These are phyloP conservation scores for Ypsolopha sequella DNA, from an alignment of 2,888 invertebrate species.

Conservation along the genomic window DNA sequence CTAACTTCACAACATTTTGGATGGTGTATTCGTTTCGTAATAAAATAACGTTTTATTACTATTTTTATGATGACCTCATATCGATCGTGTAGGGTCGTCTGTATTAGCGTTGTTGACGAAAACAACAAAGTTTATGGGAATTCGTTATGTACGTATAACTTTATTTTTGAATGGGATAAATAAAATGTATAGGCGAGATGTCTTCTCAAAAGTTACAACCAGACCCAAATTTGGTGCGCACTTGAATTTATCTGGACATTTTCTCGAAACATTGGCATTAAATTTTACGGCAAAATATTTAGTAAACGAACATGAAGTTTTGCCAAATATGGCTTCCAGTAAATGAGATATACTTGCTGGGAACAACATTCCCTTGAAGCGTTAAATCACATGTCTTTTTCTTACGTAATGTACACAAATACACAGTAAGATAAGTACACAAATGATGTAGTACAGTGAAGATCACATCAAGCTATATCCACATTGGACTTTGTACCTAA, in stretches of 20 bases:
- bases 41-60: constrained; percentile 32
- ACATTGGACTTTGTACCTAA: too few relatives aligned
- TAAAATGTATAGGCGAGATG: neutral
- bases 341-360: neutral
- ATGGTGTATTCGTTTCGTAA: constrained; percentile 5
- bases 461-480: too few relatives aligned
- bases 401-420: too few relatives aligned
- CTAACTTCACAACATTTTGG: too few relatives aligned
- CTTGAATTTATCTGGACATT: neutral
- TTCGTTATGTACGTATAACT: too few relatives aligned
- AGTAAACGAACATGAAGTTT: neutral
- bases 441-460: constrained; percentile 12
- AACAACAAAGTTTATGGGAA: too few relatives aligned
- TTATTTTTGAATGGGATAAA: too few relatives aligned
- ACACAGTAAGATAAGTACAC: too few relatives aligned
- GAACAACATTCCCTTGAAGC: neutral
- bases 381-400: constrained; percentile 9
- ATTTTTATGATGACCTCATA: constrained; percentile 27
- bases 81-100: constrained; percentile 6
- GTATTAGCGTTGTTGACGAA: neutral
- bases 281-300: neutral
- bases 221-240: too few relatives aligned
- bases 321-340: neutral
- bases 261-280: neutral
- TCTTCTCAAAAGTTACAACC: neutral